Conservation (phyloP, 2,797 vertebrate species). For the Todus mexicanus region DNA sequence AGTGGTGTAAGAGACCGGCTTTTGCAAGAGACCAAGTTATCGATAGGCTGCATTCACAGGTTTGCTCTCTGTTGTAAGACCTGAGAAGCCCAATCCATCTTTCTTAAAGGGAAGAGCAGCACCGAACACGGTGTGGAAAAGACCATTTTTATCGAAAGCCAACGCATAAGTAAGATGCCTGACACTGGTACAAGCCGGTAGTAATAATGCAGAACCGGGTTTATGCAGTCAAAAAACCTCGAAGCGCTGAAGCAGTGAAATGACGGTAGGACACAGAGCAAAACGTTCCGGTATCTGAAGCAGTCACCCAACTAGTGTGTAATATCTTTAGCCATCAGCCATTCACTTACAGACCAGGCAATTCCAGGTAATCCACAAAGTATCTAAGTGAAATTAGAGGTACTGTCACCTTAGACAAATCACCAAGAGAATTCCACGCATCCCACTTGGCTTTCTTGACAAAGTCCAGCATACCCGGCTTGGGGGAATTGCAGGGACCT, state of each 20-base stretch:
- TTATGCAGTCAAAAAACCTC: not conserved
- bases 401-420: slow-evolving; percentile 79
- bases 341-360: not conserved
- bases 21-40: not conserved
- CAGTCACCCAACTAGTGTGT: not conserved
- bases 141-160: not conserved
- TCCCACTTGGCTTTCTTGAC: slow-evolving; percentile 96
- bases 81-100: not conserved
- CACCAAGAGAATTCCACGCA: slow-evolving; percentile 87
- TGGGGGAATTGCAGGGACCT: slow-evolving; percentile 86
- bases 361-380: not conserved
- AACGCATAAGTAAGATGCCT: not conserved
- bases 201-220: not conserved
- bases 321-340: not conserved
- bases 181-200: not conserved
- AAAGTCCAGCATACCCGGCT: slow-evolving; percentile 90
- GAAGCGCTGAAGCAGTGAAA: not conserved
- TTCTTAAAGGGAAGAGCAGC: not conserved
- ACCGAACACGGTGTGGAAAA: not conserved
- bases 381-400: not conserved
- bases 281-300: not conserved
- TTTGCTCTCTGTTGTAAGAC: not conserved
- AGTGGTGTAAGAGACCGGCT: not conserved
- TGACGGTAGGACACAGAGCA: not conserved
- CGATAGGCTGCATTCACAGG: not conserved